A percentile compares a stretch with the other conserved stretches of the same genome.
These are phyloP conservation scores for Automeris io DNA, from an alignment of 2,888 invertebrate species.

Conservation along the genomic window DNA sequence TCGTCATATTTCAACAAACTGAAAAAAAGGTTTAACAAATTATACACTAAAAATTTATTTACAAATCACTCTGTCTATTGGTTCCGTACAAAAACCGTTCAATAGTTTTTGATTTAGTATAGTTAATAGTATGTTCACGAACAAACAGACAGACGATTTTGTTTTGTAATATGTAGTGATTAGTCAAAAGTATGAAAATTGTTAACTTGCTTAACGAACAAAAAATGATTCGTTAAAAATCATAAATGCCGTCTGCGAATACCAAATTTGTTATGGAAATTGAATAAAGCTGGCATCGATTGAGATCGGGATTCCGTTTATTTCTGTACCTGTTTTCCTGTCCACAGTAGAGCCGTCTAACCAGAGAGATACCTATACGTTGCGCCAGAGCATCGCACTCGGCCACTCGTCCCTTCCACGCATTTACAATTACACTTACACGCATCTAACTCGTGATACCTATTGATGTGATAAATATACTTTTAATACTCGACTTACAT, in stretches of 20 bases:
- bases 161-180: too few species aligned
- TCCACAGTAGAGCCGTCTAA: conserved; percentile 31
- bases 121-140: not conserved
- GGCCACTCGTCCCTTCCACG: conserved; percentile 9
- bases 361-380: conserved; percentile 19
- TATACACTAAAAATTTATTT: too few species aligned
- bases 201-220: too few species aligned
- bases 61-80: too few species aligned
- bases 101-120: too few species aligned
- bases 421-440: conserved; percentile 9
- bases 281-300: conserved; percentile 20
- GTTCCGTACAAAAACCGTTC: too few species aligned
- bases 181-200: too few species aligned
- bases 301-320: conserved; percentile 51
- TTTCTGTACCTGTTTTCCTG: conserved; percentile 57
- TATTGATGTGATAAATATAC: conserved; percentile 2
- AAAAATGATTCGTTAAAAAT: not conserved
- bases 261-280: conserved; percentile 10
- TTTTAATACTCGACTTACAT: not conserved
- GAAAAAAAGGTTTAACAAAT: too few species aligned
- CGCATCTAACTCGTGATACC: conserved; percentile 7
- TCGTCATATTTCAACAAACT: too few species aligned
- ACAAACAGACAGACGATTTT: not conserved
- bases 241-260: not conserved
- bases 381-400: conserved; percentile 24